Evolutionary conservation across 2,113 vertebrate species (phyloP), one percentile per base, ranked within the genome.

Genomic region (Carollia perspicillata): DNA sequence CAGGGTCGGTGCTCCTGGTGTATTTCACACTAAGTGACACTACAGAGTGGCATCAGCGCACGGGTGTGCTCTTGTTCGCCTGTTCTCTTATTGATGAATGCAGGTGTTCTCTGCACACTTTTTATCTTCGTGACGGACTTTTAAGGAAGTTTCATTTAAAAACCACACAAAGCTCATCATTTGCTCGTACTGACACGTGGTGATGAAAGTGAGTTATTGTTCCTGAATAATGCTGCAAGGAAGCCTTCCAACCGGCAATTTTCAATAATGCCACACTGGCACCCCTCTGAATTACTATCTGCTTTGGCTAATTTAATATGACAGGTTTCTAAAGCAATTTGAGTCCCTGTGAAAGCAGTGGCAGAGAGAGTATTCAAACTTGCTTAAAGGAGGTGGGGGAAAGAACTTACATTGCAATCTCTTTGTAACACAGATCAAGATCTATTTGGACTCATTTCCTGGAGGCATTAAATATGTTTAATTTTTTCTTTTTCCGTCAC

Each of bases 271-370:
- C 11, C 77, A 37, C 83, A 35, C 93, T 93, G 97, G 71, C 93
- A 95, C 90, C 92, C 75, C 96, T 85, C 92, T 97, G 97, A 97
- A 97, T 97, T 97, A 42, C 9, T 98, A 91, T 95, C 97, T 96
- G 92, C 88, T 79, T 68, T 95, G 97, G 96, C 81, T 98, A 97
- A 98, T 98, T 92, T 96, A 74, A 88, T 97, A 93, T 97, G 98
- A 97, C 97, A 97, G 96, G 80, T 97, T 97, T 92, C 97, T 97
- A 95, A 97, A 98, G 63, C 94, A 97, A 97, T 95, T 90, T 90
- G 72, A 95, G 87, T 97, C 95, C 93, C 33, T 53, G 97, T 69
- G 92, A 97, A 98, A 96, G 93, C 26, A 84, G 86, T 81, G 40
- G 69, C 93, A 95, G 55, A 92, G 90, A 95, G 89, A 96, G 74